Evolutionary conservation across 2,113 vertebrate species (phyloP).

Genomic region (Polyodon spathula): DNA sequence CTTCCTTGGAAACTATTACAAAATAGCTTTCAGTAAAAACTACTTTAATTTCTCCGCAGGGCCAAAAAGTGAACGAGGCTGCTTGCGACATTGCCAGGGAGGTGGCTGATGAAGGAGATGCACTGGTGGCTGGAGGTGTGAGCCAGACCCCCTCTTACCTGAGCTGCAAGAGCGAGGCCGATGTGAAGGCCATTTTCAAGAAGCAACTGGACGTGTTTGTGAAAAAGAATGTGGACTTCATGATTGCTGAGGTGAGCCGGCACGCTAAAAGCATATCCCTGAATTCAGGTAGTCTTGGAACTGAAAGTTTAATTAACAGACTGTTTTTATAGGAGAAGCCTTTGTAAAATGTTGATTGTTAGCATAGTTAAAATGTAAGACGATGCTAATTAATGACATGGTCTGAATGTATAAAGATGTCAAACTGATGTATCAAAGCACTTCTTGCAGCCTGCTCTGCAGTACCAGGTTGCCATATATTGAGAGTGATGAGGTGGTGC

Average conservation of each 20-base stretch:
- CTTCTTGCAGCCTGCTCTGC: too few relatives aligned
- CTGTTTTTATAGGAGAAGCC: too few relatives aligned
- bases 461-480: too few relatives aligned
- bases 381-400: too few relatives aligned
- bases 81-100: constrained; percentile 88
- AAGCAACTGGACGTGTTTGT: constrained; percentile 80
- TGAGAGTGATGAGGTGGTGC: too few relatives aligned
- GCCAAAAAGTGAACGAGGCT: constrained; percentile 84
- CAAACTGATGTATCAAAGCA: too few relatives aligned
- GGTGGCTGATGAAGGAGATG: constrained; percentile 81
- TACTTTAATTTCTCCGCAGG: constrained; percentile 42
- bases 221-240: constrained; percentile 84
- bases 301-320: too few relatives aligned
- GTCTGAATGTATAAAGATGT: too few relatives aligned
- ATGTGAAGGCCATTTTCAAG: constrained; percentile 77
- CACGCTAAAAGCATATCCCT: background rate
- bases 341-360: too few relatives aligned
- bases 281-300: too few relatives aligned
- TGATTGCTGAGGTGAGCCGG: constrained; percentile 82
- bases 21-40: background rate
- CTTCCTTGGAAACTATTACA: background rate
- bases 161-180: constrained; percentile 78
- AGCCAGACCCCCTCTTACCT: constrained; percentile 85
- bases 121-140: constrained; percentile 91
- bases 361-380: too few relatives aligned